Base-by-base conservation (phyloP, 2,888 invertebrate species). In the Empis livida region DNA sequence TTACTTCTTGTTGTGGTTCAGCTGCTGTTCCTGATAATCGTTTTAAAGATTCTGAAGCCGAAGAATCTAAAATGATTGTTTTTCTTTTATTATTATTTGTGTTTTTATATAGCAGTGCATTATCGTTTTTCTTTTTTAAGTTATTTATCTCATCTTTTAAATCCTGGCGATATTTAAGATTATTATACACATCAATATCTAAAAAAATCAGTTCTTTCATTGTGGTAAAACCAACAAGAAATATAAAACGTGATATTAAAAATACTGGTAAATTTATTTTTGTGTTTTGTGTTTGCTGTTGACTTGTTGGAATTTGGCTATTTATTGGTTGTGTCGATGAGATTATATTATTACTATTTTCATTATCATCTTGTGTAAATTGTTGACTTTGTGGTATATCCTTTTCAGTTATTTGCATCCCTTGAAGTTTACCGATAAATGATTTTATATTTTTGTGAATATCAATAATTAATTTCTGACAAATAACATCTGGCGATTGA, bases 101-200 rank as follows among this genome's bases (percentile, higher is more conserved):
- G 8, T n/a, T 35, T 4, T 35, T 35, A 32, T 8, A 6, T 6
- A 35, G 5, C 2, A 2, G 52, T 0, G 49, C 51, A 46, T 58
- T 56, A 14, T 54, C 56, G 45, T 71, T 67, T 67, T 76, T 59
- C 71, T 56, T 55, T 8, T 54, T 48, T 20, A 50, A 55, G 14
- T 63, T 63, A 45, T 63, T 64, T 49, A 62, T 61, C 30, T 63
- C 62, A 2, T 66, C 61, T 50, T 63, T 68, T 8, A 75, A 57
- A 31, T 68, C 70, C 50, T 79, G 75, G 9, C 84, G 71, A 48
- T 80, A 73, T 61, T 84, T 85, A 57, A 92, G 71, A 65, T 92
- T 92, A 51, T 84, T 84, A 57, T 91, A 88, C 5, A 93, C 79
- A 54, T 76, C 77, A 27, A 83, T 81, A 59, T 95, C 93, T 47